Evolutionary conservation across 2,797 vertebrate genomes (phyloP).

Genomic region (Macropodus opercularis): DNA sequence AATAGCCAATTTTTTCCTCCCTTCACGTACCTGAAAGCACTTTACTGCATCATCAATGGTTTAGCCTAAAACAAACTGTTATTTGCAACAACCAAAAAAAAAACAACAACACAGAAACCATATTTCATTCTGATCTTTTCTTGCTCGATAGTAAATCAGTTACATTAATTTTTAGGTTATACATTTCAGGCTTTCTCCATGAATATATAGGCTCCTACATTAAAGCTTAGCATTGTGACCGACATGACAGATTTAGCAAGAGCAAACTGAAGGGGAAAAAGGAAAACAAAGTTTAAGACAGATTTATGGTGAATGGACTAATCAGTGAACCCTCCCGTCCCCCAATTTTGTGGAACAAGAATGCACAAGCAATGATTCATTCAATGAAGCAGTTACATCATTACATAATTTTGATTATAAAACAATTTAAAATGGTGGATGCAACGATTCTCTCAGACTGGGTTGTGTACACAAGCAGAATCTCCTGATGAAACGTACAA

Average conservation of each 20-base stretch:
- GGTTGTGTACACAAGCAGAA: conserved; percentile 80
- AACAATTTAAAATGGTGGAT: conserved; percentile 76
- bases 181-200: conserved; percentile 88
- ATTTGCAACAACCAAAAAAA: conserved; percentile 62
- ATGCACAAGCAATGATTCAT: conserved; percentile 65
- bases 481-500: conserved; percentile 76
- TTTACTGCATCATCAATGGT: conserved; percentile 67
- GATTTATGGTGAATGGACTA: conserved; percentile 77
- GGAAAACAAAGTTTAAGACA: conserved; percentile 66
- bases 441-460: conserved; percentile 78
- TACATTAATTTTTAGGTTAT: conserved; percentile 84
- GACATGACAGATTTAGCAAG: conserved; percentile 75
- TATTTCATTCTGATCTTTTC: conserved; percentile 80
- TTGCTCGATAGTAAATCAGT: conserved; percentile 82
- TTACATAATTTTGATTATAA: conserved; percentile 72
- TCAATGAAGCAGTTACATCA: conserved; percentile 69
- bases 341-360: conserved; percentile 60
- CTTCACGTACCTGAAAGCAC: conserved; percentile 48
- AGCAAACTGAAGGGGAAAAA: conserved; percentile 57
- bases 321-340: conserved; percentile 55
- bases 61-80: conserved; percentile 78
- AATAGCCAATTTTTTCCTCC: conserved; percentile 36
- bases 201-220: conserved; percentile 88
- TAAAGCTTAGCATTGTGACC: conserved; percentile 88
- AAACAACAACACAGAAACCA: conserved; percentile 85